phyloP scores from a whole-genome alignment of 2,888 invertebrate species.

The Melinaea menophilus region DNA sequence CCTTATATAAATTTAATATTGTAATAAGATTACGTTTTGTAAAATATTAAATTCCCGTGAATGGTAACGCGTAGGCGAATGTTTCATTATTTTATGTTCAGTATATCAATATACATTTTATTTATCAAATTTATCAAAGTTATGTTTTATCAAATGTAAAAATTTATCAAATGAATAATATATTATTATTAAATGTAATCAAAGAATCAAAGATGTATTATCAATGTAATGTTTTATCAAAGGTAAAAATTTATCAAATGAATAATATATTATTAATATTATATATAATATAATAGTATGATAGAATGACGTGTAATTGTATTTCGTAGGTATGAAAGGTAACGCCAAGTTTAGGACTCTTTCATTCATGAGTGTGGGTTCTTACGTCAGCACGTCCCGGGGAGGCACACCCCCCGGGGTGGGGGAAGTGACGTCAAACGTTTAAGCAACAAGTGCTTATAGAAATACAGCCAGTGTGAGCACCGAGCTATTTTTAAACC shows the following conservation, averaged over 20 bases:
- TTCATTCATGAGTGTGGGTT: constrained; percentile 70
- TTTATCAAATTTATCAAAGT: no score
- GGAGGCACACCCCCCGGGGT: constrained; percentile 56
- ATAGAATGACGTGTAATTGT: constrained; percentile 26
- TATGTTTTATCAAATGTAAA: no score
- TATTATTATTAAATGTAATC: no score
- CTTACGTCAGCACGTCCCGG: constrained; percentile 66
- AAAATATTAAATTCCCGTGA: no score
- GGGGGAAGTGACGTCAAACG: constrained; percentile 68
- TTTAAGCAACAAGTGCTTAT: constrained; percentile 71
- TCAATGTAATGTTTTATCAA: no score
- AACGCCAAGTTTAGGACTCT: constrained; percentile 47
- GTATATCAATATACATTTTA: no score
- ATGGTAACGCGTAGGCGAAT: no score
- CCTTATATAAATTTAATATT: no score
- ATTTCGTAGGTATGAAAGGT: constrained; percentile 26
- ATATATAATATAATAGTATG: background rate
- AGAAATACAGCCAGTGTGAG: constrained; percentile 53
- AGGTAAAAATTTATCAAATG: background rate
- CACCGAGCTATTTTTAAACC: constrained; percentile 64
- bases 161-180: no score
- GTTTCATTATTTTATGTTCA: no score
- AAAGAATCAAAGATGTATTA: no score
- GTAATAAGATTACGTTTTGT: no score
- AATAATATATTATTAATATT: background rate